A percentile compares a stretch with the other conserved stretches of the same genome.
Conservation (phyloP, 2,797 vertebrate species). For the Knipowitschia caucasica region DNA sequence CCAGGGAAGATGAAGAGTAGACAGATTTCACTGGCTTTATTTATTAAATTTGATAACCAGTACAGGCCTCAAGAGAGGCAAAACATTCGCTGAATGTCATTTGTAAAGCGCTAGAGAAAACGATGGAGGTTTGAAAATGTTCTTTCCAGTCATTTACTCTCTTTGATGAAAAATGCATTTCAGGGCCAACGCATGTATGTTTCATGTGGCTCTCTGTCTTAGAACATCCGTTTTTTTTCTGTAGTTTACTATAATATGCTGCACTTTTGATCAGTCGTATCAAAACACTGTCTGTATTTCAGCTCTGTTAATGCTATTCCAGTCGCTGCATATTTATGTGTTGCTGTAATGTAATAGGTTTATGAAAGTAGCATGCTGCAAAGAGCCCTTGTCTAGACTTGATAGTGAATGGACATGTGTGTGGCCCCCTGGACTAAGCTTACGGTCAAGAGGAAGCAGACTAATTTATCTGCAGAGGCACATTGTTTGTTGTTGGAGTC, state of each 20-base stretch:
- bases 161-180: constrained; percentile 36
- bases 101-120: constrained; percentile 42
- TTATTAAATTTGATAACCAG: constrained; percentile 79
- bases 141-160: constrained; percentile 49
- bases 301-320: constrained; percentile 22
- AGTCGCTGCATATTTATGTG: constrained; percentile 28
- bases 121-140: constrained; percentile 51
- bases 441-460: constrained; percentile 52
- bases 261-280: constrained; percentile 3
- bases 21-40: constrained; percentile 77
- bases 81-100: constrained; percentile 62
- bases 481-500: constrained; percentile 53
- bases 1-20: constrained; percentile 71
- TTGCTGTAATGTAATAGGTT: constrained; percentile 14
- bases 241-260: not conserved
- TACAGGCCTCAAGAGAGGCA: constrained; percentile 69
- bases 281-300: constrained; percentile 1
- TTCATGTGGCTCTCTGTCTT: constrained; percentile 5
- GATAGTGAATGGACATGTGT: constrained; percentile 25
- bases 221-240: constrained; percentile 18
- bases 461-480: constrained; percentile 65
- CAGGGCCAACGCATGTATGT: constrained; percentile 30
- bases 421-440: constrained; percentile 27
- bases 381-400: constrained; percentile 22
- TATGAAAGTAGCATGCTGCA: constrained; percentile 23